phyloP scores from a whole-genome alignment of 2,113 vertebrate genomes.

The Clarias gariepinus region DNA sequence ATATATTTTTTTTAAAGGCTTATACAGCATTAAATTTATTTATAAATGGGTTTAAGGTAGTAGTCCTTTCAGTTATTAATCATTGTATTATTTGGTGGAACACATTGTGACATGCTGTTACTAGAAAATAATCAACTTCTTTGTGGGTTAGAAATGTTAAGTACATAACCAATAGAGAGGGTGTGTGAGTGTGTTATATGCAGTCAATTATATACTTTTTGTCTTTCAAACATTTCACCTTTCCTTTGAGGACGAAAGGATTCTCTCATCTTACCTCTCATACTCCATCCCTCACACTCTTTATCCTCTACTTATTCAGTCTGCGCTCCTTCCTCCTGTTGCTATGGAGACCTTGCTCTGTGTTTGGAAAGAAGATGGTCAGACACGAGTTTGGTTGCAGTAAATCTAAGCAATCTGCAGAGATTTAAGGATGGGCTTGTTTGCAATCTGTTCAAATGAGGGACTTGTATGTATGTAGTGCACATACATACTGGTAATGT shows the following conservation, averaged over 20 bases:
- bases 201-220: not conserved
- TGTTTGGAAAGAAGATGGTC: constrained; percentile 35
- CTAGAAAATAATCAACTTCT: not conserved
- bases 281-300: constrained; percentile 60
- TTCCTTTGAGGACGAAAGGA: not conserved
- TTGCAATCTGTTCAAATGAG: not conserved
- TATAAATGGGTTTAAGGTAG: not conserved
- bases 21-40: not conserved
- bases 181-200: constrained; percentile 2
- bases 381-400: constrained; percentile 17
- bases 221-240: not conserved
- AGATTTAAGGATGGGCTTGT: not conserved
- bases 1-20: no score
- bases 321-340: constrained; percentile 61
- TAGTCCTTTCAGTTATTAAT: not conserved
- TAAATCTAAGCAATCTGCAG: not conserved
- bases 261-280: constrained; percentile 22
- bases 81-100: not conserved
- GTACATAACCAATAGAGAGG: constrained; percentile 7
- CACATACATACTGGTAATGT: not conserved
- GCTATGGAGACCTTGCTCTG: constrained; percentile 56
- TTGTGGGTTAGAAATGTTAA: not conserved
- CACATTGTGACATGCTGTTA: not conserved
- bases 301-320: constrained; percentile 62
- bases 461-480: not conserved